Evolutionary conservation across 2,797 vertebrate genomes (phyloP).

Genomic region (Atherinosoma microstoma): DNA sequence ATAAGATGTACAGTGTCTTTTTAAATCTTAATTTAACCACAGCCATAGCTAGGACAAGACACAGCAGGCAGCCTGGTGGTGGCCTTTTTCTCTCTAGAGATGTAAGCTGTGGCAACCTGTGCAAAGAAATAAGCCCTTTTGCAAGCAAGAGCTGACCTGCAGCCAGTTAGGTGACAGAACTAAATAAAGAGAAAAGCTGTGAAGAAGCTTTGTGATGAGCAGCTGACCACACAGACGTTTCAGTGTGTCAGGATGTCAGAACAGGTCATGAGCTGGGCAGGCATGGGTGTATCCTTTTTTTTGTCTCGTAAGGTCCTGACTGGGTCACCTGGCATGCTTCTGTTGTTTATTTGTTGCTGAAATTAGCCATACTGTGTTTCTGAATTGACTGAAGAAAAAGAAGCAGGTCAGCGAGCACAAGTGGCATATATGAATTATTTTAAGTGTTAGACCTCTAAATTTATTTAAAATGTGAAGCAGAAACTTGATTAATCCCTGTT

Average conservation of each 20-base stretch:
- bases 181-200: conserved; percentile 81
- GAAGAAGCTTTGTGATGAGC: conserved; percentile 76
- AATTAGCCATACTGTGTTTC: conserved; percentile 6
- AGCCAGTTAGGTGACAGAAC: conserved; percentile 68
- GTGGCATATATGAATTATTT: conserved; percentile 34
- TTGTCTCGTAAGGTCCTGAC: conserved; percentile 26
- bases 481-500: conserved; percentile 36
- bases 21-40: conserved; percentile 59
- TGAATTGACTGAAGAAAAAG: conserved; percentile 19
- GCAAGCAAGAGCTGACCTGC: conserved; percentile 64
- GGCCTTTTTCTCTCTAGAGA: conserved; percentile 64
- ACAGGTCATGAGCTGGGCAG: conserved; percentile 50
- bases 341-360: conserved; percentile 38
- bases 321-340: conserved; percentile 26
- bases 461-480: conserved; percentile 24
- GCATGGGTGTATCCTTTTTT: conserved; percentile 27
- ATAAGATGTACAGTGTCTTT: background rate
- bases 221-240: conserved; percentile 71
- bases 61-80: conserved; percentile 23
- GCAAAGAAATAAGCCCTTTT: conserved; percentile 70
- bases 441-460: conserved; percentile 36
- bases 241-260: conserved; percentile 47
- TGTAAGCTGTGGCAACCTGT: conserved; percentile 55
- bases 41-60: conserved; percentile 31
- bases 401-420: conserved; percentile 36